Conservation (phyloP, 2,113 vertebrate species). For the Rhinoderma darwinii region DNA sequence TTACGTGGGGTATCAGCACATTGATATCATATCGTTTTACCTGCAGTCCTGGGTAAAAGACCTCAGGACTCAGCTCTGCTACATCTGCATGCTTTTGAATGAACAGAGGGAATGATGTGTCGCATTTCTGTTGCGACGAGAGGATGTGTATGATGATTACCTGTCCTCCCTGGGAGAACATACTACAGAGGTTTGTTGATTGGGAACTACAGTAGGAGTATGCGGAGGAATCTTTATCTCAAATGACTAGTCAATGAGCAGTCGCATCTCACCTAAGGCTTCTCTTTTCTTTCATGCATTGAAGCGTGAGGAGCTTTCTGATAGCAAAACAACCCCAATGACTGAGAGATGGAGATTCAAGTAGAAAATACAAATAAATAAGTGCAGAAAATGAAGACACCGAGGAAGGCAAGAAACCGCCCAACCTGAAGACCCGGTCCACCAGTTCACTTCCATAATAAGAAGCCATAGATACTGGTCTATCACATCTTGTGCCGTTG, state of each 20-base stretch:
- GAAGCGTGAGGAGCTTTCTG: background rate
- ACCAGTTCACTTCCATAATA: no score
- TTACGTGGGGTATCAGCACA: no score
- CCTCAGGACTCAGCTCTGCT: background rate
- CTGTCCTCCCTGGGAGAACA: background rate
- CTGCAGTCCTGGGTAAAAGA: background rate
- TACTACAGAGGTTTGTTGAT: background rate
- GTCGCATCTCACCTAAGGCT: conserved; percentile 12
- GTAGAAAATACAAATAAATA: background rate
- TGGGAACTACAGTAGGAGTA: no score
- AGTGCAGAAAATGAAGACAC: background rate
- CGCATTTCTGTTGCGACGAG: background rate
- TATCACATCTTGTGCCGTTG: no score
- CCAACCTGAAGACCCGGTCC: background rate
- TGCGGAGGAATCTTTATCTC: conserved; percentile 13
- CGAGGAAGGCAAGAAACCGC: background rate
- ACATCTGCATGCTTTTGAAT: background rate
- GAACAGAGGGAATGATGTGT: background rate
- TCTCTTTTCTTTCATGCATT: background rate
- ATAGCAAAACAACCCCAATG: background rate
- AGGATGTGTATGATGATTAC: conserved; percentile 6
- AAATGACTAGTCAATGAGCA: conserved; percentile 1
- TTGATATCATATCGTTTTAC: no score
- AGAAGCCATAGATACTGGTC: background rate
- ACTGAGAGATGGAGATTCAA: background rate